Percentiles rank a stretch among this genome's conserved stretches.
Evolutionary conservation across 2,888 invertebrate species (phyloP).

Genomic region (Platycheirus albimanus): DNA sequence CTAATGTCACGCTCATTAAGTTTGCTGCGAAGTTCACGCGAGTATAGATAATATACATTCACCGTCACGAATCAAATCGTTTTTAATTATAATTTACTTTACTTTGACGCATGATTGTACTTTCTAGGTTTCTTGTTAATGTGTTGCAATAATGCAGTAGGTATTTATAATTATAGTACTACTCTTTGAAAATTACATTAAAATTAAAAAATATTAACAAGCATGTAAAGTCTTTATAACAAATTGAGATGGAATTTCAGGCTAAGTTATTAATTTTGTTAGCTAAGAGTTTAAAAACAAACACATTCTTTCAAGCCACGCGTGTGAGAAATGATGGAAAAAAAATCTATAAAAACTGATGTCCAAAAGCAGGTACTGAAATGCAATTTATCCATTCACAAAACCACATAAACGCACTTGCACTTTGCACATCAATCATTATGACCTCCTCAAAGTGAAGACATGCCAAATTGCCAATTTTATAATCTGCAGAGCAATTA

Average conservation of each 20-base stretch:
- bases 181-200: too few species aligned
- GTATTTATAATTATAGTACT: conserved; percentile 1
- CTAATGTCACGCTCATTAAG: conserved; percentile 6
- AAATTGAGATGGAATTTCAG: too few species aligned
- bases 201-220: too few species aligned
- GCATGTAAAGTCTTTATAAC: too few species aligned
- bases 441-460: background rate
- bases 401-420: too few species aligned
- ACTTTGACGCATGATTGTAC: conserved; percentile 20
- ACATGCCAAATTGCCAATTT: conserved; percentile 12
- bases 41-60: background rate
- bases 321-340: background rate
- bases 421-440: background rate
- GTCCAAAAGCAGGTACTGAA: too few species aligned
- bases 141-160: background rate
- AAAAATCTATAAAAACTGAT: too few species aligned
- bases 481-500: conserved; percentile 12
- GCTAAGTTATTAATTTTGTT: too few species aligned
- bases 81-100: conserved; percentile 5
- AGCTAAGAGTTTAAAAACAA: background rate
- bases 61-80: background rate
- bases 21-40: background rate
- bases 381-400: too few species aligned
- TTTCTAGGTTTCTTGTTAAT: background rate
- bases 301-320: too few species aligned